Conservation (phyloP, 2,113 vertebrate species). For the Gasterosteus nipponicus region DNA sequence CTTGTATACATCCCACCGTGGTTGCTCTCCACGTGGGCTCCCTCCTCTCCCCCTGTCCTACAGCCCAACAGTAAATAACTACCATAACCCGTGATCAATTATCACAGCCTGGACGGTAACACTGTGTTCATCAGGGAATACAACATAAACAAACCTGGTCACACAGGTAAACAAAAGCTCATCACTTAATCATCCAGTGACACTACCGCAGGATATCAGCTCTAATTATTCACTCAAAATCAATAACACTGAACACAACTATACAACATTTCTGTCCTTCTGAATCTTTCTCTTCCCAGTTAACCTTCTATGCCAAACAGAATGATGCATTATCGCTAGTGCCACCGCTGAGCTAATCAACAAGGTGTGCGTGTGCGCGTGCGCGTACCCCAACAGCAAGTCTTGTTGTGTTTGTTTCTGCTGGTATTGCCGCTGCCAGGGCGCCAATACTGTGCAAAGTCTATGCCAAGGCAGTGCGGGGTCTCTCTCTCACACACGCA, state of each 20-base stretch:
- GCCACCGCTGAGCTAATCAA: conserved; percentile 76
- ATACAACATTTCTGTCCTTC: background rate
- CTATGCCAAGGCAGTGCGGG: conserved; percentile 44
- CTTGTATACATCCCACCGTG: conserved; percentile 33
- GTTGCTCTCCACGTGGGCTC: conserved; percentile 29
- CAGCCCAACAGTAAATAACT: background rate
- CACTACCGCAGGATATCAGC: background rate
- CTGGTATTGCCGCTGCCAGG: conserved; percentile 41
- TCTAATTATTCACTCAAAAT: background rate
- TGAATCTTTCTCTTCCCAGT: background rate
- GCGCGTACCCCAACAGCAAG: background rate
- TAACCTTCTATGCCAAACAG: conserved; percentile 46
- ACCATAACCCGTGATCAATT: background rate
- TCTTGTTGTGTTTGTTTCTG: conserved; percentile 16
- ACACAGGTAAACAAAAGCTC: background rate
- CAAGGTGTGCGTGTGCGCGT: conserved; percentile 35
- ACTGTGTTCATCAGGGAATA: background rate
- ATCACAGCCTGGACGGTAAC: background rate
- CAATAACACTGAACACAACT: background rate
- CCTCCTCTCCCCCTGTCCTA: conserved; percentile 1
- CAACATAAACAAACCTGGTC: background rate
- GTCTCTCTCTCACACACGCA: conserved; percentile 36
- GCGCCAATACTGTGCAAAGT: conserved; percentile 41
- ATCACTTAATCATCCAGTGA: background rate
- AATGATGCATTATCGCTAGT: conserved; percentile 36